phyloP scores from a whole-genome alignment of 2,113 vertebrate genomes.

The Scalopus aquaticus region DNA sequence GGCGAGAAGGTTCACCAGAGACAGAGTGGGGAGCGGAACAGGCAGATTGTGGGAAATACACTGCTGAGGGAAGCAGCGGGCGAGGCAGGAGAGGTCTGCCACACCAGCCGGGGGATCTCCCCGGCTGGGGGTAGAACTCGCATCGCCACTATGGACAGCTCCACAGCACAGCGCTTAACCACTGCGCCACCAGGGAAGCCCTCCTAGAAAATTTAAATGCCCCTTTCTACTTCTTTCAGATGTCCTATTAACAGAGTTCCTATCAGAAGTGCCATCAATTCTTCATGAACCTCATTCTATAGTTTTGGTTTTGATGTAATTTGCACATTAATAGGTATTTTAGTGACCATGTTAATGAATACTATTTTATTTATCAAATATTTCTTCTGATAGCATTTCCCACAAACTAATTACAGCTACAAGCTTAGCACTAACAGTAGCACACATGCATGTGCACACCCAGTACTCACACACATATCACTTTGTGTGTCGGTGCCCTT shows the following conservation, averaged over 20 bases:
- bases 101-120: no score
- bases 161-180: no score
- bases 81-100: no score
- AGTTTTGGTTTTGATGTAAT: background rate
- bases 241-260: slow-evolving; percentile 26
- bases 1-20: no score
- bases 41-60: no score
- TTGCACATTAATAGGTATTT: background rate
- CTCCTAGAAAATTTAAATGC: background rate
- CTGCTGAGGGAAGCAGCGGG: no score
- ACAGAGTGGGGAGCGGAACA: no score
- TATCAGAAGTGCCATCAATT: background rate
- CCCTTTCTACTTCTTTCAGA: background rate
- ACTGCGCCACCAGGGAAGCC: no score
- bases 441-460: background rate
- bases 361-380: slow-evolving; percentile 7
- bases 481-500: no score
- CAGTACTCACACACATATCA: background rate
- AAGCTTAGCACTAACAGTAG: background rate
- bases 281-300: background rate
- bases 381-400: slow-evolving; percentile 10
- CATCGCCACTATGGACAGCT: no score
- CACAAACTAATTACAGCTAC: background rate
- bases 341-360: background rate
- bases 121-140: no score